Conservation (phyloP, 2,888 invertebrate species). For the Ramazzottius varieornatus region DNA sequence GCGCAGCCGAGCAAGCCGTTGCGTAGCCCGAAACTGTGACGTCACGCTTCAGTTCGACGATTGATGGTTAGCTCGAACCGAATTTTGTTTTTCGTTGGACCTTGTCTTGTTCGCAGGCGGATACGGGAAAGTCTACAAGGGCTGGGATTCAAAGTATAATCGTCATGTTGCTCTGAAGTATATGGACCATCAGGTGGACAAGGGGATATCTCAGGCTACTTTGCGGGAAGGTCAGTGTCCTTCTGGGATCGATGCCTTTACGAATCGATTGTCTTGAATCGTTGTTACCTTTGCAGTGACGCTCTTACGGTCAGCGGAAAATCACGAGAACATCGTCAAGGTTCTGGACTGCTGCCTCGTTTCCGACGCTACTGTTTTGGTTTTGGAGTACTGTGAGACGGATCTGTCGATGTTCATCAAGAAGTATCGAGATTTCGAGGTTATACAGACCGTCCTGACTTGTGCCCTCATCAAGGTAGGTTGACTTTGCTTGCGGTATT, state of each 20-base stretch:
- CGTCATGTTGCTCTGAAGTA: background rate
- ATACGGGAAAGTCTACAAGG: slow-evolving; percentile 1
- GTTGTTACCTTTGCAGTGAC: background rate
- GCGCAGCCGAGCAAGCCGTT: background rate
- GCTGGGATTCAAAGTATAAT: background rate
- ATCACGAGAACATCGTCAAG: background rate
- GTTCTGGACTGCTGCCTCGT: background rate
- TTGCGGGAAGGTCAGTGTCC: background rate
- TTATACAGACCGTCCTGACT: background rate
- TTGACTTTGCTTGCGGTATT: background rate
- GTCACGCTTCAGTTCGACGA: too few species aligned
- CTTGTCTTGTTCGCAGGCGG: too few species aligned
- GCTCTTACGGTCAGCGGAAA: background rate
- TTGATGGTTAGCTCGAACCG: too few species aligned
- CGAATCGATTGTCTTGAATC: background rate
- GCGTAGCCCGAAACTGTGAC: too few species aligned
- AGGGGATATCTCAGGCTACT: background rate
- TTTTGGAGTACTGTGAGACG: background rate
- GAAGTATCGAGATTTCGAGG: background rate
- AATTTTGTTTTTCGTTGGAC: too few species aligned
- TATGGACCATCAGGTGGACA: background rate
- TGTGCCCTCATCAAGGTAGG: background rate
- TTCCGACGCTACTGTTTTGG: background rate
- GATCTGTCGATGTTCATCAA: background rate
- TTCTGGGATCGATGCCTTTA: background rate